These are phyloP conservation scores for Saturnia pavonia DNA, from an alignment of 2,888 invertebrate species.

Conservation along the genomic window DNA sequence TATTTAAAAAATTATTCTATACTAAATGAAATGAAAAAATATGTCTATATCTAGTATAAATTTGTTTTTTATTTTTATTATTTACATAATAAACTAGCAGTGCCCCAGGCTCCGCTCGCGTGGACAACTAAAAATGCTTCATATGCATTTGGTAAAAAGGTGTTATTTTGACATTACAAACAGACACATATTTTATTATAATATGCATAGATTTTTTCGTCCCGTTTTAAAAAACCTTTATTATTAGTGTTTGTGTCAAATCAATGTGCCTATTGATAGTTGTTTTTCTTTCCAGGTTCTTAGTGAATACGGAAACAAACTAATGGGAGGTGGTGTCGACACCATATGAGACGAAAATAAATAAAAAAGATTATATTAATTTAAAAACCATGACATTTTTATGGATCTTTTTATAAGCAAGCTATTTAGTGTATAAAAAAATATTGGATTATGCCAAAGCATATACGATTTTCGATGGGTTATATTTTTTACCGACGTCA, in stretches of 20 bases:
- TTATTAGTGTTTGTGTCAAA: not conserved
- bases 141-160: too few species aligned
- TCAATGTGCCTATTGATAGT: not conserved
- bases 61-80: too few species aligned
- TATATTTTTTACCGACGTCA: not conserved
- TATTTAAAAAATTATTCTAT: too few species aligned
- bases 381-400: constrained; percentile 25
- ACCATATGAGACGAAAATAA: constrained; percentile 49
- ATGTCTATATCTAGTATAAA: too few species aligned
- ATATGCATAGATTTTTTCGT: too few species aligned
- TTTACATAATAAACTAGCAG: too few species aligned
- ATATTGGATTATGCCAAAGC: constrained; percentile 65
- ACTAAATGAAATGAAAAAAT: too few species aligned
- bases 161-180: too few species aligned
- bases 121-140: too few species aligned
- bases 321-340: constrained; percentile 84
- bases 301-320: constrained; percentile 91
- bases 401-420: constrained; percentile 15
- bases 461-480: constrained; percentile 34
- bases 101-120: too few species aligned
- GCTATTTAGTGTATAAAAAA: constrained; percentile 26
- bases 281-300: constrained; percentile 83
- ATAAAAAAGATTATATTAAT: constrained; percentile 23
- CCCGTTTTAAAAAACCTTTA: not conserved
- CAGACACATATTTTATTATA: too few species aligned